Evolutionary conservation across 2,888 invertebrate genomes (phyloP), one percentile per base, ranked within the genome.

Genomic region (Lasioglossum malachurum): DNA sequence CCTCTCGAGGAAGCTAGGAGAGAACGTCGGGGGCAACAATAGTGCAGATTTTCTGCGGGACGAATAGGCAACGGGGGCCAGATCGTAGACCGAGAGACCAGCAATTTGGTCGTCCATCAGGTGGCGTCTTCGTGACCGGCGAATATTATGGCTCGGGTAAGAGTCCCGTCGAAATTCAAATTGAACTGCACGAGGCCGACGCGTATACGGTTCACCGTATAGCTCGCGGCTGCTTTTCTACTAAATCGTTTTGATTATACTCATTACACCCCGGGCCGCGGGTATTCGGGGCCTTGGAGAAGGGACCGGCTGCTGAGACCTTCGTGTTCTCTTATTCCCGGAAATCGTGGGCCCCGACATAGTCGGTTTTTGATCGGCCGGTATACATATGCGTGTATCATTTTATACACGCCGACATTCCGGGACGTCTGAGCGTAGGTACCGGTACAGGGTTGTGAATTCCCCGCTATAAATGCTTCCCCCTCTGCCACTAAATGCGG

Each of bases 111-210:
- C 92, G 92, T 93, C 92, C 93, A 93, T 94, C 94, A 94, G 94
- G 93, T 95, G 95, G 94, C 93, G 93, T 93, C 94, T 95, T 92
- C 95, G 95, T 95, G 95, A 95, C 95, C 93, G 86, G 53, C 85
- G 89, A 91, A 91, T 92, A 95, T 95, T 95, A 95, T 91, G 84
- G 89, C 76, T 76, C 81, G 84, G 88, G 69, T 74, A 87, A 90
- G 91, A 89, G 88, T 83, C 86, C 80, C 69, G 87, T 86, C 88
- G 91, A 93, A 94, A 95, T 95, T 94, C 93, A 93, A 94, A 95
- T 95, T 94, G 93, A 91, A 93, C 93, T 92, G 93, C 92, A 92
- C 90, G 89, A 77, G 79, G 14, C 88, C 82, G 88, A 84, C 69
- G 69, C 60, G 89, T 87, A 80, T 78, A 71, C 82, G 74, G 72